A percentile compares a stretch with the other conserved stretches of the same genome.
Evolutionary conservation across 2,888 invertebrate genomes (phyloP).

Genomic region (Hoplodrina blanda): DNA sequence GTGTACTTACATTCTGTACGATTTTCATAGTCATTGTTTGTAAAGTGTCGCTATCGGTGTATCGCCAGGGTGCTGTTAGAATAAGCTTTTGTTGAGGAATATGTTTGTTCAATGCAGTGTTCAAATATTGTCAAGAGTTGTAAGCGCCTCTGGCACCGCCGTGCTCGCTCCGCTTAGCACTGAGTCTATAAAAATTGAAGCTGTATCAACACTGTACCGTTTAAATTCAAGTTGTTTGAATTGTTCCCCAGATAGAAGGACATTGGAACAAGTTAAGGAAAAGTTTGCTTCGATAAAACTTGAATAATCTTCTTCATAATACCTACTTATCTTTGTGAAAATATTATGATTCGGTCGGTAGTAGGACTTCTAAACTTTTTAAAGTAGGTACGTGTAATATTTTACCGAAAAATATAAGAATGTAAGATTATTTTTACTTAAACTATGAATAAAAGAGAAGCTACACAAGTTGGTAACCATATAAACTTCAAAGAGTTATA

Average conservation of each 20-base stretch:
- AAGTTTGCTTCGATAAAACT: conserved; percentile 36
- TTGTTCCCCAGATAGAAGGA: conserved; percentile 42
- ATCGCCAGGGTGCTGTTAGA: conserved; percentile 65
- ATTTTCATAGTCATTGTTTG: conserved; percentile 58
- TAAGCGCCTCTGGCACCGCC: conserved; percentile 68
- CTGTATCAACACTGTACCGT: conserved; percentile 65
- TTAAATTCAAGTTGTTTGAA: conserved; percentile 51
- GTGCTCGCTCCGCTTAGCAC: conserved; percentile 41
- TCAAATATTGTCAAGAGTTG: conserved; percentile 75
- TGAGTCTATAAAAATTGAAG: conserved; percentile 67
- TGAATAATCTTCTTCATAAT: conserved; percentile 35
- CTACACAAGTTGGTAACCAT: background rate
- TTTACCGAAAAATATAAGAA: conserved; percentile 13
- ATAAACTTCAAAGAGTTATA: conserved; percentile 6
- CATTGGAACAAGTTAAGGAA: conserved; percentile 40
- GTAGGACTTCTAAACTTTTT: conserved; percentile 20
- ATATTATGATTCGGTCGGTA: conserved; percentile 36
- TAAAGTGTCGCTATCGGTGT: conserved; percentile 58
- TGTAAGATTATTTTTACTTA: conserved; percentile 6
- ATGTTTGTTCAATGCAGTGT: conserved; percentile 69
- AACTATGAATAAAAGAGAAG: conserved; percentile 4
- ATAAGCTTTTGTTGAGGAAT: conserved; percentile 69
- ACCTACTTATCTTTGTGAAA: conserved; percentile 41
- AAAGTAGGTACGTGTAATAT: conserved; percentile 25
- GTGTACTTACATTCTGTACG: conserved; percentile 30